Evolutionary conservation across 2,888 invertebrate genomes (phyloP).

Genomic region (Pegoplata infirma): DNA sequence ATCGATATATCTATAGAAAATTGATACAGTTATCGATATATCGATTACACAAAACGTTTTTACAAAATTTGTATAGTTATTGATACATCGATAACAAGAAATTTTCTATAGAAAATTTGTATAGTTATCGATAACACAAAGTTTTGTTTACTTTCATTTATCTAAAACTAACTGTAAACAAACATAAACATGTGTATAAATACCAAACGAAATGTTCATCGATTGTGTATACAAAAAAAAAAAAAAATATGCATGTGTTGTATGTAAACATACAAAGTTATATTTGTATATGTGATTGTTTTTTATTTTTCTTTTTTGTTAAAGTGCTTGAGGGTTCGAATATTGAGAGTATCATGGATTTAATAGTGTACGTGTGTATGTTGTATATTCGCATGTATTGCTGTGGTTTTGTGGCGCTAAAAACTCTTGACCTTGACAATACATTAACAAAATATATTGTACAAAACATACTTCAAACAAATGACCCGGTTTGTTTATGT

Average conservation of each 20-base stretch:
- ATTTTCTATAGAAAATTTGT: no score
- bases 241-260: neutral
- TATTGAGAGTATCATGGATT: neutral
- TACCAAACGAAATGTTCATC: neutral
- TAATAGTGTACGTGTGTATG: neutral
- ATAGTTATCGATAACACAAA: no score
- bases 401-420: neutral
- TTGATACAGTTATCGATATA: no score
- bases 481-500: neutral
- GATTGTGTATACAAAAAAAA: neutral
- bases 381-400: neutral
- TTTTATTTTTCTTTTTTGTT: neutral
- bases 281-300: neutral
- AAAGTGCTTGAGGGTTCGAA: neutral
- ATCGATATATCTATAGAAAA: no score
- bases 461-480: neutral
- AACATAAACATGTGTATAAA: no score
- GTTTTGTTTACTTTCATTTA: no score
- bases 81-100: no score
- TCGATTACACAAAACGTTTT: no score
- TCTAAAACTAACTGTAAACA: no score
- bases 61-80: no score
- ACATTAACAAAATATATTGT: neutral
- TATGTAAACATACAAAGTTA: neutral
- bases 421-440: conserved; percentile 13